Evolutionary conservation across 1,140 invertebrate genomes (phyloP).

Genomic region (Caenorhabditis brenneri): DNA sequence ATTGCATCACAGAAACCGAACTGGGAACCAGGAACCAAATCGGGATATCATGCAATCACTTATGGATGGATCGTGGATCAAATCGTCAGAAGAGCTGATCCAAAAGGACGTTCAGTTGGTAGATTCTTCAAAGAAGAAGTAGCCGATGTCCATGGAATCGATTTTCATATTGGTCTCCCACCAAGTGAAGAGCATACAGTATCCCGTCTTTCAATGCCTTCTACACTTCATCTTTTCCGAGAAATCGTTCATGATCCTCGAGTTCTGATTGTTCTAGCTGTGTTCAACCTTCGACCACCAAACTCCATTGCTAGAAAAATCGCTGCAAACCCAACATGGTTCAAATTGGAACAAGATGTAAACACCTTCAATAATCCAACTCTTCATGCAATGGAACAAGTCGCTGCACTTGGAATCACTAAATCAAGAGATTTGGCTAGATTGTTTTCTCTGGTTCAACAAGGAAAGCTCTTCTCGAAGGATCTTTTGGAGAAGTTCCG

Average conservation of each 20-base stretch:
- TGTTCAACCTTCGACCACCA: constrained; percentile 41
- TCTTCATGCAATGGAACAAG: constrained; percentile 63
- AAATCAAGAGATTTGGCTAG: constrained; percentile 63
- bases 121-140: constrained; percentile 72
- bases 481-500: constrained; percentile 58
- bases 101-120: constrained; percentile 66
- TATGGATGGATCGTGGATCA: constrained; percentile 72
- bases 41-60: constrained; percentile 72
- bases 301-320: constrained; percentile 57
- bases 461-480: constrained; percentile 59
- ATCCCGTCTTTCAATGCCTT: constrained; percentile 60
- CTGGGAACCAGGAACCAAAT: constrained; percentile 61
- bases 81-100: constrained; percentile 71
- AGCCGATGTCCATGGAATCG: constrained; percentile 71
- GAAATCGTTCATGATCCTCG: constrained; percentile 65
- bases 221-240: constrained; percentile 53
- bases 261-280: constrained; percentile 59
- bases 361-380: constrained; percentile 66
- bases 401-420: constrained; percentile 64
- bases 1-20: constrained; percentile 64
- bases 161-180: constrained; percentile 64
- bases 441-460: constrained; percentile 62
- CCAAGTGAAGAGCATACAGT: constrained; percentile 59
- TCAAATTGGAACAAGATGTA: constrained; percentile 58
- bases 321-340: constrained; percentile 60